phyloP scores from a whole-genome alignment of 2,797 vertebrate genomes.

The Cossypha polioptera region DNA sequence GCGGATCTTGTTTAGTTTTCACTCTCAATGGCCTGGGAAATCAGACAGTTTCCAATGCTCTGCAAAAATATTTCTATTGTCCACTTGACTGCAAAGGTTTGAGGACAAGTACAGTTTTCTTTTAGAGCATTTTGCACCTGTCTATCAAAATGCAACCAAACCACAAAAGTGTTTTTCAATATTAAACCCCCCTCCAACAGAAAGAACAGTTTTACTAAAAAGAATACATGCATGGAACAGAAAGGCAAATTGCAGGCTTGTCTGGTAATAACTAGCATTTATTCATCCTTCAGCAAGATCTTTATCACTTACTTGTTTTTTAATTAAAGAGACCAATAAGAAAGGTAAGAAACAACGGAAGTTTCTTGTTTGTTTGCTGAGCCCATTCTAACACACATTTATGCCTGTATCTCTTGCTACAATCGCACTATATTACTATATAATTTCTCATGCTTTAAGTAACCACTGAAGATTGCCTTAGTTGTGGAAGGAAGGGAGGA shows the following conservation, averaged over 20 bases:
- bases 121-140: background rate
- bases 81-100: background rate
- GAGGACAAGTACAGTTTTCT: background rate
- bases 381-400: background rate
- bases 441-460: slow-evolving; percentile 36
- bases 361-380: slow-evolving; percentile 23
- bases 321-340: slow-evolving; percentile 45
- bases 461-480: slow-evolving; percentile 29
- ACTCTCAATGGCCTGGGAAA: background rate
- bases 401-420: slow-evolving; percentile 29
- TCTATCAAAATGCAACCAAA: background rate
- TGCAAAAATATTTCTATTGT: background rate
- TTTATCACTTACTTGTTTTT: slow-evolving; percentile 47
- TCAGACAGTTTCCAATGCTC: background rate
- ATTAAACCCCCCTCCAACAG: background rate
- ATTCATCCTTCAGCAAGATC: slow-evolving; percentile 40
- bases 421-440: slow-evolving; percentile 31
- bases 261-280: background rate
- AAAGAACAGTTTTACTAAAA: background rate
- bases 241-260: background rate
- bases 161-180: background rate
- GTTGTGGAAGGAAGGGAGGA: slow-evolving; percentile 46
- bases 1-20: background rate
- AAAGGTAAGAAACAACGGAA: slow-evolving; percentile 35
- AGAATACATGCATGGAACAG: background rate